Evolutionary conservation across 2,888 invertebrate genomes (phyloP), one percentile per base, ranked within the genome.

Genomic region (Ecliptopera silaceata): DNA sequence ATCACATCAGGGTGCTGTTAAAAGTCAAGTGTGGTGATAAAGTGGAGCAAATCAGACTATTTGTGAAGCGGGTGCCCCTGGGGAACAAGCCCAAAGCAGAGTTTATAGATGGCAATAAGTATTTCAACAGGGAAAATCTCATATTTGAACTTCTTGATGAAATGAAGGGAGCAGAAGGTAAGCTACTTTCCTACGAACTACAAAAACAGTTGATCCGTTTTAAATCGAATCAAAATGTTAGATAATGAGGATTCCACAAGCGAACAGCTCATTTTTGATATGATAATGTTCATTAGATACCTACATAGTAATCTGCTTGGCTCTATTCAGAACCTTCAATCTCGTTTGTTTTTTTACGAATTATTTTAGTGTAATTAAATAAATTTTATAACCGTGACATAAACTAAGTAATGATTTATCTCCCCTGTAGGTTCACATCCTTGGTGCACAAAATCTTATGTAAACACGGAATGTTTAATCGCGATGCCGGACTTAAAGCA

Each of bases 401-500:
- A 6, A 1, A 26, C 6, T 26, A n/a, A n/a, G n/a, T n/a, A 26
- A 26, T 26, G 3, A 26, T 26, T 26, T 6, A 26, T 54, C 56
- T 45, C 5, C 32, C 59, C 65, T 2, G 69, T 4, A 87, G 88
- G 73, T 56, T 56, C 72, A 0, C 63, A 74, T 6, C 75, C 82
- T 0, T 90, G 84, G 83, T 76, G 79, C 38, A 68, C 77, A 0
- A 78, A 71, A 44, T 79, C 82, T 0, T 80, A 77, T 55, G 50
- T 87, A 1, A 78, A 71, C 66, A 82, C 75, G 4, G 84, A 86
- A 20, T 68, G 66, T 0, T 55, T 84, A 0, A 54, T 89, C 4
- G 88, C 88, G 38, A 82, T 88, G 83, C 88, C 84, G 0, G 89
- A 89, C 63, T 54, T 89, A 12, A 58, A 74, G 0, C 45, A 60